Conservation (phyloP, 2,113 vertebrate genomes). For the Laticauda laticaudata region DNA sequence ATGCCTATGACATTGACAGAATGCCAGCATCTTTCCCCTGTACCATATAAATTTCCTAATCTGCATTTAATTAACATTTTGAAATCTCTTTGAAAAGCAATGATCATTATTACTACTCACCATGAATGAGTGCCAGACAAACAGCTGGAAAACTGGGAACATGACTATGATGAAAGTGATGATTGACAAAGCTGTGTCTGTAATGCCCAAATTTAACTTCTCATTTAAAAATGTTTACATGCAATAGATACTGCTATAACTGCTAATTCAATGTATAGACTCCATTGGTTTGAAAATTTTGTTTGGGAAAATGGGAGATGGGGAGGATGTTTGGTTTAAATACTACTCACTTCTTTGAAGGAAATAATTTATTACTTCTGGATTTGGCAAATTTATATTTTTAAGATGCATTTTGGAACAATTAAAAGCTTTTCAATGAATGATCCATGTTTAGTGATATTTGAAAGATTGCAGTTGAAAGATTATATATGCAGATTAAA, state of each 20-base stretch:
- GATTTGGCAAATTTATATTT: background rate
- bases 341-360: background rate
- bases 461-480: background rate
- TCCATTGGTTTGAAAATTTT: background rate
- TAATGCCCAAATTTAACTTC: background rate
- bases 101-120: background rate
- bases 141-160: slow-evolving; percentile 8
- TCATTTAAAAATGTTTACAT: background rate
- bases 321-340: background rate
- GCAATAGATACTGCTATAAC: background rate
- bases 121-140: slow-evolving; percentile 13
- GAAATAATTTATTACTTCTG: background rate
- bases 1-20: background rate
- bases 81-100: slow-evolving; percentile 17
- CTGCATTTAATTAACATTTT: slow-evolving; percentile 16
- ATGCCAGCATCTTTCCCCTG: background rate
- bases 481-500: background rate
- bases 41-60: background rate
- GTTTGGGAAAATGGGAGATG: background rate
- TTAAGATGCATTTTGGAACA: background rate
- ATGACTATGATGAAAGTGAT: background rate
- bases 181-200: background rate
- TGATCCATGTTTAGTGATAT: background rate
- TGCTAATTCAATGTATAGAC: background rate
- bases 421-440: background rate